These are phyloP conservation scores for Sorex maritimensis DNA, from an alignment of 2,797 vertebrate species.

Conservation along the genomic window DNA sequence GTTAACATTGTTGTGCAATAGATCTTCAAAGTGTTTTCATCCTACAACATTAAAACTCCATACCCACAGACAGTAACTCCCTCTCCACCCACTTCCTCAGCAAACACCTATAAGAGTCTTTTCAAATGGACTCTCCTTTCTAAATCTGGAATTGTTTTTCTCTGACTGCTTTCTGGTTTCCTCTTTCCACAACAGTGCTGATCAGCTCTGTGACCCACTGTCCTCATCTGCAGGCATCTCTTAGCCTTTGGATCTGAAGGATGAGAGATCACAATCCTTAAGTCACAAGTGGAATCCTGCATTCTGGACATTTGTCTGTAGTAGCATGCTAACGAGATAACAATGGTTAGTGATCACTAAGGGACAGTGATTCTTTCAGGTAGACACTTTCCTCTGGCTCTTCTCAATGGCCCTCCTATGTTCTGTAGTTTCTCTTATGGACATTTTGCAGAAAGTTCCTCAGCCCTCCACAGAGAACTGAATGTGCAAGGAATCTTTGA, in stretches of 20 bases:
- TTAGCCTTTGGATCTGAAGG: neutral
- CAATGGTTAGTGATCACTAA: too few species aligned
- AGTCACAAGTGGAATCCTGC: neutral
- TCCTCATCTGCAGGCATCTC: neutral
- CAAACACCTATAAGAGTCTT: neutral
- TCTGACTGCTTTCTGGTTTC: neutral
- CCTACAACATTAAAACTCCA: neutral
- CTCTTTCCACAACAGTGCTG: neutral
- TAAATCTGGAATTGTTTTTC: neutral
- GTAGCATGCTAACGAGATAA: neutral
- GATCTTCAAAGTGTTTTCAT: neutral
- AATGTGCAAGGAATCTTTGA: neutral
- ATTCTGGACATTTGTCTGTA: neutral
- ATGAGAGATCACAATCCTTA: neutral
- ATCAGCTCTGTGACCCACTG: accelerated
- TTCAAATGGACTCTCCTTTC: neutral
- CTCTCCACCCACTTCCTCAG: neutral
- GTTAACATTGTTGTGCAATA: neutral
- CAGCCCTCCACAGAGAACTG: neutral
- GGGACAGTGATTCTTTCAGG: neutral
- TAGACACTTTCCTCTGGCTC: neutral
- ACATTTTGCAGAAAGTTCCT: neutral
- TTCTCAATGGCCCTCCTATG: neutral
- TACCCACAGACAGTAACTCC: neutral
- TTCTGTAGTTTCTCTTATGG: neutral